These are phyloP conservation scores for Rhynchomys soricoides DNA, from an alignment of 2,113 vertebrate species.

Conservation along the genomic window DNA sequence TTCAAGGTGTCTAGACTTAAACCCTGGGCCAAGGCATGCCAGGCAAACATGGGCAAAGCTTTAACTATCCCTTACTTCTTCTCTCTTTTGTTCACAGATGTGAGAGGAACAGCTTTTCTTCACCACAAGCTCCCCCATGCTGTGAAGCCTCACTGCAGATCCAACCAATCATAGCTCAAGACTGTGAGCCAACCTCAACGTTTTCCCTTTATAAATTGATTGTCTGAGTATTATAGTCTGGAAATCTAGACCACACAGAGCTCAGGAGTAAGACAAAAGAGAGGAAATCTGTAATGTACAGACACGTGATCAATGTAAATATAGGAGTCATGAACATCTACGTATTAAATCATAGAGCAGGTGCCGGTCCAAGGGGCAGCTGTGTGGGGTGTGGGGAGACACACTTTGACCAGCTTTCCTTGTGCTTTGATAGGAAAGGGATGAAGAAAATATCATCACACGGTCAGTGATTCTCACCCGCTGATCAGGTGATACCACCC, in stretches of 20 bases:
- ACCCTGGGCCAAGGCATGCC: fast-evolving
- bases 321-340: fast-evolving
- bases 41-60: background rate
- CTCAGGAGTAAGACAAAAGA: background rate
- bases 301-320: background rate
- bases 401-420: background rate
- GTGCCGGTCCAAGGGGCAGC: too few species aligned
- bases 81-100: background rate
- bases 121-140: background rate
- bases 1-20: background rate
- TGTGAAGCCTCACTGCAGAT: background rate
- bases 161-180: background rate
- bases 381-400: fast-evolving
- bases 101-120: background rate
- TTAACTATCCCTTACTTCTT: background rate
- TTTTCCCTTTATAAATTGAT: background rate
- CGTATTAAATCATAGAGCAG: too few species aligned
- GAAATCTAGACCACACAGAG: background rate
- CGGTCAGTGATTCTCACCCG: background rate
- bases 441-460: fast-evolving
- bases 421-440: background rate
- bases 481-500: background rate
- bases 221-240: background rate
- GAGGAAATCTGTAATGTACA: background rate
- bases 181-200: background rate